Evolutionary conservation across 2,797 vertebrate species (phyloP).

Genomic region (Pachyuromys duprasi): DNA sequence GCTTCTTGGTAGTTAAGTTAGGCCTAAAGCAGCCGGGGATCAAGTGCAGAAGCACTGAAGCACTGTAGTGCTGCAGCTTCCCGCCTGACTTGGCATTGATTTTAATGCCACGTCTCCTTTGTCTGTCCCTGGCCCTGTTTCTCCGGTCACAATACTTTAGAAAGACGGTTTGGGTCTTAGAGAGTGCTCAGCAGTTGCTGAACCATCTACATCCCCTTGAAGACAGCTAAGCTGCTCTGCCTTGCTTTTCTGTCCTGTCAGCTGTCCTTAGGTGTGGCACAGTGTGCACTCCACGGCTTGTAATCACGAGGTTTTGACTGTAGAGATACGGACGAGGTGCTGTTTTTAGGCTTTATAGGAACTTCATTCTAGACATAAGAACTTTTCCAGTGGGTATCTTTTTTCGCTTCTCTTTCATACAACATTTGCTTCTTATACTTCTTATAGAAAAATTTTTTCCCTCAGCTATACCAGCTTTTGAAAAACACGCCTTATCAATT

Average conservation of each 20-base stretch:
- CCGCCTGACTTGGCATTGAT: neutral
- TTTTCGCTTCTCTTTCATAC: conserved; percentile 7
- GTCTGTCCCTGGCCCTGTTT: neutral
- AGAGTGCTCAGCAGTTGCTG: neutral
- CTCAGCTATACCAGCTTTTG: neutral
- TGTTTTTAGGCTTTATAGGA: neutral
- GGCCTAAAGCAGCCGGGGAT: neutral
- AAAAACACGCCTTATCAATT: neutral
- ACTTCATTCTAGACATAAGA: conserved; percentile 3
- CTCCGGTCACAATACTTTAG: neutral
- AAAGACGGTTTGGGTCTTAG: conserved; percentile 14
- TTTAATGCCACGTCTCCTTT: neutral
- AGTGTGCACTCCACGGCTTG: neutral
- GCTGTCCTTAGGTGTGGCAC: neutral
- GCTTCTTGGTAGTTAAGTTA: neutral
- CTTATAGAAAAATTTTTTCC: neutral
- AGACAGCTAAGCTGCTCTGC: neutral
- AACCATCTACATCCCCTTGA: neutral
- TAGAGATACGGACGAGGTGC: neutral
- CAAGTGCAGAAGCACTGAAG: neutral
- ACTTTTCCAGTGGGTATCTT: neutral
- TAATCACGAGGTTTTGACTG: neutral
- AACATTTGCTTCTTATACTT: conserved; percentile 13
- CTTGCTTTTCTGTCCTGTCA: neutral
- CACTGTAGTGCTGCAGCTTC: neutral